Conservation (phyloP, 2,113 vertebrate genomes). For the Lamprologus lemairii region DNA sequence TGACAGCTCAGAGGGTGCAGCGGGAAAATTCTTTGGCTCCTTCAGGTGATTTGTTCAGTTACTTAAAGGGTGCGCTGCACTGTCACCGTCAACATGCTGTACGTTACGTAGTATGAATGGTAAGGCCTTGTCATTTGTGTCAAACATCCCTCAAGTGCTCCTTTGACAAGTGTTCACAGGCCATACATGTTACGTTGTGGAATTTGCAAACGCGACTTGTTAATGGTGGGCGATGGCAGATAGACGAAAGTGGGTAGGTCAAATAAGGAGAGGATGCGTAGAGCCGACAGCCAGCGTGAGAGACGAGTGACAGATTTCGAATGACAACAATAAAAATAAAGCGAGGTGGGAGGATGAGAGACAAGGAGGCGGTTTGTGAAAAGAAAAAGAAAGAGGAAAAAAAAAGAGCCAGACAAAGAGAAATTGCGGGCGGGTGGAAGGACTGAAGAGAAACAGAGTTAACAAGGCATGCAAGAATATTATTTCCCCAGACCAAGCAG, state of each 20-base stretch:
- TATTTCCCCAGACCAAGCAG: conserved; percentile 17
- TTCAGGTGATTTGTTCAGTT: background rate
- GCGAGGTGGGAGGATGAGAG: background rate
- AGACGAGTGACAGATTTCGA: background rate
- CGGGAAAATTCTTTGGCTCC: background rate
- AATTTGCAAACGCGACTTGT: background rate
- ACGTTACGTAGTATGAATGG: background rate
- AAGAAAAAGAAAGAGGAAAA: background rate
- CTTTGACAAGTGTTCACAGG: conserved; percentile 17
- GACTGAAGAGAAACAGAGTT: conserved; percentile 1
- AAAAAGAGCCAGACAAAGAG: background rate
- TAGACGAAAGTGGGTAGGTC: background rate
- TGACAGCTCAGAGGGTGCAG: background rate
- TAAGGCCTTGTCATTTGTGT: conserved; percentile 13
- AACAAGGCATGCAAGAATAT: conserved; percentile 31
- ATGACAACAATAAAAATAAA: background rate
- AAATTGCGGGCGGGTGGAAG: background rate
- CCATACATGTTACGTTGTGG: background rate
- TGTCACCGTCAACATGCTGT: background rate
- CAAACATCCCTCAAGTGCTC: conserved; percentile 16
- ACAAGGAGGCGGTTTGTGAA: background rate
- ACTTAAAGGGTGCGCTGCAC: background rate
- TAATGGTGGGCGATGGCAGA: background rate
- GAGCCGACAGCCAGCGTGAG: background rate
- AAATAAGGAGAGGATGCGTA: background rate